phyloP scores from a whole-genome alignment of 2,888 invertebrate genomes.

The Coenonympha arcania region DNA sequence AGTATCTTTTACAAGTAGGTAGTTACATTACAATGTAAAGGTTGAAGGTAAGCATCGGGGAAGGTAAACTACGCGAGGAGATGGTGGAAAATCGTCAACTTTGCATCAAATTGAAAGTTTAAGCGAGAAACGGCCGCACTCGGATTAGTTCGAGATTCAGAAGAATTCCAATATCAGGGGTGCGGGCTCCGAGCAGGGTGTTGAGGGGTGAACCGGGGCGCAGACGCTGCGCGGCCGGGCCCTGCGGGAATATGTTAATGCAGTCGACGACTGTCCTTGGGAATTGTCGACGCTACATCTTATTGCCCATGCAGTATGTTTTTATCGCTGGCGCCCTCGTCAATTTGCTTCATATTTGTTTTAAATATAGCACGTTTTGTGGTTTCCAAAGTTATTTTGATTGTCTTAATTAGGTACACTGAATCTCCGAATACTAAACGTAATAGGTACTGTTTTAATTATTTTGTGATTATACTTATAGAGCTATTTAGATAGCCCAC shows the following conservation, averaged over 20 bases:
- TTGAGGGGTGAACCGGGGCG: slow-evolving; percentile 40
- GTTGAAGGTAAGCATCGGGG: slow-evolving; percentile 3
- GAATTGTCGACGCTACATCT: slow-evolving; percentile 12
- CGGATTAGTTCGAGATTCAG: slow-evolving; percentile 60
- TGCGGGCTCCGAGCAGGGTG: slow-evolving; percentile 36
- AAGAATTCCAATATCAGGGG: slow-evolving; percentile 68
- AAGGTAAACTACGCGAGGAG: slow-evolving; percentile 13
- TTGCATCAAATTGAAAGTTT: slow-evolving; percentile 55
- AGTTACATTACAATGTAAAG: not conserved
- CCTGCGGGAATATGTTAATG: slow-evolving; percentile 65
- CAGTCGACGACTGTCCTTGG: slow-evolving; percentile 11
- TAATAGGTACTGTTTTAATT: not conserved
- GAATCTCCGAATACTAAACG: no score
- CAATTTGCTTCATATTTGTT: no score
- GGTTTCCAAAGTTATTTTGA: no score
- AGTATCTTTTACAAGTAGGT: not conserved
- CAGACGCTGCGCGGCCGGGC: slow-evolving; percentile 31
- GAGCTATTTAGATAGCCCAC: no score
- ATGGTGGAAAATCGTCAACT: slow-evolving; percentile 29
- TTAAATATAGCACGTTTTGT: no score
- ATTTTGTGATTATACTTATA: not conserved
- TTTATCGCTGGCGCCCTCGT: not conserved
- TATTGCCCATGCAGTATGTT: not conserved
- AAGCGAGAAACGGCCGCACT: slow-evolving; percentile 40
- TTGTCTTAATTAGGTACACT: no score